These are phyloP conservation scores for Brachypodius melanocephalos DNA, from an alignment of 2,113 vertebrate genomes.

Conservation along the genomic window DNA sequence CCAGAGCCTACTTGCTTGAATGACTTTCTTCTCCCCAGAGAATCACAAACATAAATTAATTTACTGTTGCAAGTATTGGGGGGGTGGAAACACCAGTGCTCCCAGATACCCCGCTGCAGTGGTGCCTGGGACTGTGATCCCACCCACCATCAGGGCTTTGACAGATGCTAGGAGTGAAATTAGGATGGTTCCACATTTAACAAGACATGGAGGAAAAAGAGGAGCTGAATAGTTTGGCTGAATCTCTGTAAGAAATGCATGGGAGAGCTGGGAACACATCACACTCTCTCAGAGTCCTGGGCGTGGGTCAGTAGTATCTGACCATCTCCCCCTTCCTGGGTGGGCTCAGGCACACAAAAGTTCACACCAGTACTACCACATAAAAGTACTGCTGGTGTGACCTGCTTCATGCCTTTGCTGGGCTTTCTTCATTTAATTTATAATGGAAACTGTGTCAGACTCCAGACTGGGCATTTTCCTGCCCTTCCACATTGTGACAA, in stretches of 20 bases:
- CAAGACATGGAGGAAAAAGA: not conserved
- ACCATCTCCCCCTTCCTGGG: not conserved
- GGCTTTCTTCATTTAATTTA: not conserved
- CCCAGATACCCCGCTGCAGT: not conserved
- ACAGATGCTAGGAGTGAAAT: not conserved
- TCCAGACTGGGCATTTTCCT: not conserved
- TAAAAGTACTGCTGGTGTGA: not conserved
- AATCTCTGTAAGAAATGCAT: not conserved
- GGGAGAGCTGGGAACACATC: not conserved
- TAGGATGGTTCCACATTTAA: not conserved
- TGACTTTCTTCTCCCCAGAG: not conserved
- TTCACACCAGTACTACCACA: not conserved
- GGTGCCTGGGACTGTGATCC: not conserved
- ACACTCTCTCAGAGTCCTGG: not conserved
- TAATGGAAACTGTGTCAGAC: not conserved
- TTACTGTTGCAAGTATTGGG: not conserved
- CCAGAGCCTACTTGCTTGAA: not conserved
- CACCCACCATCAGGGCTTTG: not conserved
- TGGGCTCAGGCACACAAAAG: not conserved
- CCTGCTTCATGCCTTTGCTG: not conserved
- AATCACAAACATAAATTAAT: not conserved
- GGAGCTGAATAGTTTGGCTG: not conserved
- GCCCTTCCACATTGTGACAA: not conserved
- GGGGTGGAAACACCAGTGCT: not conserved
- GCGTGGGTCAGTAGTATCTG: accelerated